Percentiles rank a stretch among this genome's conserved stretches.
Conservation (phyloP, 2,797 vertebrate genomes). For the Pampus argenteus region DNA sequence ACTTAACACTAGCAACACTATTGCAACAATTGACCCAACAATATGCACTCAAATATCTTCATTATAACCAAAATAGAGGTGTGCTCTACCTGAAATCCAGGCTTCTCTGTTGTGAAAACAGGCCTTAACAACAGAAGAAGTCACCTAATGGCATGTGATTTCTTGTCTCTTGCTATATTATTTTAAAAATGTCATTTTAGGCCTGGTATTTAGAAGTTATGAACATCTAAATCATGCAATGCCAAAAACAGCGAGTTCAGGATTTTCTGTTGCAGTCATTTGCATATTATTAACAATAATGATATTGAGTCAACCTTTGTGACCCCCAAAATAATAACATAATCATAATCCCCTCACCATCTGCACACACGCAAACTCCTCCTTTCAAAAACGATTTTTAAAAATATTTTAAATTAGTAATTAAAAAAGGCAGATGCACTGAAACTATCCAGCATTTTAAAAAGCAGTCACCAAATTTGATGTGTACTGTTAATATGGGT, state of each 20-base stretch:
- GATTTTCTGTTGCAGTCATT: neutral
- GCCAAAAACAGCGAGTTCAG: neutral
- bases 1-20: constrained; percentile 25
- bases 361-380: too few species aligned
- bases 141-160: constrained; percentile 10
- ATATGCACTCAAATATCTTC: neutral
- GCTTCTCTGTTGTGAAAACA: constrained; percentile 37
- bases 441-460: too few species aligned
- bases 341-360: too few species aligned
- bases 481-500: too few species aligned
- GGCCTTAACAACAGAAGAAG: neutral
- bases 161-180: constrained; percentile 6
- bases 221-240: constrained; percentile 6
- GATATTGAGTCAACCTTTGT: too few species aligned
- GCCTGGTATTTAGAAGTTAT: neutral
- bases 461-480: too few species aligned
- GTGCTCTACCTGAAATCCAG: constrained; percentile 6
- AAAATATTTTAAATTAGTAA: too few species aligned
- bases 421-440: too few species aligned
- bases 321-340: too few species aligned
- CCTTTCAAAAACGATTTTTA: too few species aligned
- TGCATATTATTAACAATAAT: too few species aligned
- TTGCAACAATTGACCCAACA: constrained; percentile 21
- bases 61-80: constrained; percentile 30
- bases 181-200: neutral